Base-by-base conservation (phyloP, 1,140 invertebrate genomes). In the Agraylea sexmaculata region DNA sequence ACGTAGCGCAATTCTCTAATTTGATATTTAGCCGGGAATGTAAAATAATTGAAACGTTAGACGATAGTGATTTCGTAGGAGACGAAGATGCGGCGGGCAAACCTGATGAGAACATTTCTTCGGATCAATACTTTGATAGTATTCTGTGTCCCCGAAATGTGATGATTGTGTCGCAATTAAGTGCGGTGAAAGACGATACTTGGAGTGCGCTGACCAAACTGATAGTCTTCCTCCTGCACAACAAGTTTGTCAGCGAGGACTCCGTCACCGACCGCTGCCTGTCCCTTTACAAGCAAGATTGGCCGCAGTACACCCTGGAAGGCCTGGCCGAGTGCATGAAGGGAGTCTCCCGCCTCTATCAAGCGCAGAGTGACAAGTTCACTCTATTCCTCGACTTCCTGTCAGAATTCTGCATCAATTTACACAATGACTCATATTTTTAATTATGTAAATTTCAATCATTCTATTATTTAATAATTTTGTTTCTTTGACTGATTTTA, bases 181-280 rank as follows among this genome's bases (percentile, higher is more conserved):
- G 16, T 28, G 40, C 49, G 1, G 49, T 42, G 37, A 37, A 42
- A 42, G n/a, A 34, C 28, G 6, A 33, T 21, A 7, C 48, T 10
- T 64, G 64, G 64, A 40, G 51, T 4, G 48, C 55, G 0, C 31
- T 64, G 40, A 56, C 57, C 2, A 46, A 46, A 2, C 45, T 61
- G 1, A 19, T 66, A 3, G 51, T 62, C 21, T 64, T 57, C 42
- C 37, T 64, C 32, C 33, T 66, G 25, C 53, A 48, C 11, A 49
- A 62, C 40, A 37, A 54, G 27, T 64, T 62, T 46, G 38, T 66
- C 13, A 56, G 47, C 19, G 60, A 64, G 18, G 62, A 64, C 23
- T 62, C 60, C 0, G 35, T 66, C n/a, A 62, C 60, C 0, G 62
- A 66, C 32, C 64, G 64, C 41, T 66, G 61, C 34, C 42, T 66